These are phyloP conservation scores for Astropecten irregularis DNA, from an alignment of 53 echinoderm and acorn worm species.

Conservation along the genomic window DNA sequence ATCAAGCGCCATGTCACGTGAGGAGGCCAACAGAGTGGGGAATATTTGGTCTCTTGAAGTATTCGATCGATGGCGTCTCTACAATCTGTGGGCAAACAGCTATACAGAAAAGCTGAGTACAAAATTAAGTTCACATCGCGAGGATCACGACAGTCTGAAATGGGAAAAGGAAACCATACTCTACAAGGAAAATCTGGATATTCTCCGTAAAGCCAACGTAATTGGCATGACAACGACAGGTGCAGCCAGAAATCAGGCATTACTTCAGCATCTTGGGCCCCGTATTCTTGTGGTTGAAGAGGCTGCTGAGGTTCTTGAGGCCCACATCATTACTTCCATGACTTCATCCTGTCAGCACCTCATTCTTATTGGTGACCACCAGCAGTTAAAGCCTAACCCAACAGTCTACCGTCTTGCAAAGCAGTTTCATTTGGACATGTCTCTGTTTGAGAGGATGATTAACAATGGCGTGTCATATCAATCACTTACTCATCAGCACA, in stretches of 20 bases:
- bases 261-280: slow-evolving; percentile 67
- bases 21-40: background rate
- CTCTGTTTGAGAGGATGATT: slow-evolving; percentile 94
- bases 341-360: slow-evolving; percentile 71
- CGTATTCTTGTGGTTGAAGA: slow-evolving; percentile 82
- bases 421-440: slow-evolving; percentile 79
- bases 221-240: slow-evolving; percentile 91
- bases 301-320: slow-evolving; percentile 92
- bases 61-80: slow-evolving; percentile 70
- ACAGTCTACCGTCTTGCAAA: slow-evolving; percentile 89
- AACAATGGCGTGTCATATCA: slow-evolving; percentile 73
- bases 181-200: slow-evolving; percentile 51
- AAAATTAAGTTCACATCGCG: slow-evolving; percentile 22
- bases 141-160: slow-evolving; percentile 38
- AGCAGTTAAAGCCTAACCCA: slow-evolving; percentile 88
- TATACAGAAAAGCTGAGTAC: slow-evolving; percentile 34
- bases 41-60: slow-evolving; percentile 19
- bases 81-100: slow-evolving; percentile 67
- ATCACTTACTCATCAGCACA: slow-evolving; percentile 72
- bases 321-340: slow-evolving; percentile 80
- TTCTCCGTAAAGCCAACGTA: slow-evolving; percentile 48
- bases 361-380: slow-evolving; percentile 89
- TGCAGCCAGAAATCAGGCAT: slow-evolving; percentile 69
- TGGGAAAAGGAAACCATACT: background rate
- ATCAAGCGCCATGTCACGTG: background rate